phyloP scores from a whole-genome alignment of 2,113 vertebrate species.

The Gambusia affinis region DNA sequence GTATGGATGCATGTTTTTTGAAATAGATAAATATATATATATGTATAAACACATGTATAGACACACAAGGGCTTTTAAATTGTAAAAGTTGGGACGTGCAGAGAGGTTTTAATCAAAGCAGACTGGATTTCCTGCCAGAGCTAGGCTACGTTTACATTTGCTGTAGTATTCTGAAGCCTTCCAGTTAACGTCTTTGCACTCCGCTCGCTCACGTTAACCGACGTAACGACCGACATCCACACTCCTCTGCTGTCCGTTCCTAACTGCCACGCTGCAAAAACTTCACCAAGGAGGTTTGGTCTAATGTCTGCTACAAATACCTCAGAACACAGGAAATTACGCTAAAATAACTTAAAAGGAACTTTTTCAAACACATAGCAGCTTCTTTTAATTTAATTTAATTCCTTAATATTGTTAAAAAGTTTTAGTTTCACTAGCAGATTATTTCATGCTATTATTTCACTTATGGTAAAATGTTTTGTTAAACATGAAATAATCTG shows the following conservation, averaged over 20 bases:
- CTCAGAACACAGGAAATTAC: no score
- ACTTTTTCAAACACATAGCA: no score
- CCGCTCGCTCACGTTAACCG: constrained; percentile 59
- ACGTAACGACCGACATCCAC: neutral
- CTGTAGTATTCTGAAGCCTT: constrained; percentile 80
- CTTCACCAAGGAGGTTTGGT: no score
- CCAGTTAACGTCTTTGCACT: constrained; percentile 74
- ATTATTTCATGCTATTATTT: no score
- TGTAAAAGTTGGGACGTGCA: constrained; percentile 68
- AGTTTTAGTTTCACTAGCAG: no score
- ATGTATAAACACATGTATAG: constrained; percentile 7
- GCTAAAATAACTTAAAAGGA: no score
- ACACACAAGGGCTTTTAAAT: constrained; percentile 79
- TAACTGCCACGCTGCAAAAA: constrained; percentile 9
- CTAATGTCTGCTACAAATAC: no score
- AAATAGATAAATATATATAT: constrained; percentile 38
- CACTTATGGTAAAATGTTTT: no score
- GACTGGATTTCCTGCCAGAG: constrained; percentile 74
- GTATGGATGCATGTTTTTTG: constrained; percentile 71
- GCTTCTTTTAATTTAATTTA: no score
- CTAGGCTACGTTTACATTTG: constrained; percentile 81
- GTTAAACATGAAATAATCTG: no score
- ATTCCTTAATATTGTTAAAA: no score
- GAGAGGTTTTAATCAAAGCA: constrained; percentile 66
- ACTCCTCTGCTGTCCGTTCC: constrained; percentile 30